These are phyloP conservation scores for Gymnocheta viridis DNA, from an alignment of 2,888 invertebrate genomes.

Conservation along the genomic window DNA sequence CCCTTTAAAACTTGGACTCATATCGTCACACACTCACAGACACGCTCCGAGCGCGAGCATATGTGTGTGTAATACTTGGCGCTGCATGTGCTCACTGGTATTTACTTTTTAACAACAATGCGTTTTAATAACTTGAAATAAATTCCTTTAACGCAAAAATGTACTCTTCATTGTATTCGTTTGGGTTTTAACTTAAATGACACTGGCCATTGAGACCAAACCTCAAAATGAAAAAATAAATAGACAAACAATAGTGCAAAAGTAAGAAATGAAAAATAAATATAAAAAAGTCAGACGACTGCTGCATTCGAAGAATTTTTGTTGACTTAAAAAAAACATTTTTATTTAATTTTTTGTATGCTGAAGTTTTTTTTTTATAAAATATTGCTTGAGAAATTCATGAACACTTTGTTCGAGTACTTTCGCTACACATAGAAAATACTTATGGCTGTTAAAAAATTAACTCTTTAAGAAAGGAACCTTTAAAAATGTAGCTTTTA, in stretches of 20 bases:
- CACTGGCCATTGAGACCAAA: conserved; percentile 48
- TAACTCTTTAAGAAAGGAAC: no score
- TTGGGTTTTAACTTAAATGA: conserved; percentile 46
- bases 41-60: not conserved
- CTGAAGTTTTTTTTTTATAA: not conserved
- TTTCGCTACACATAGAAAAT: no score
- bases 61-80: not conserved
- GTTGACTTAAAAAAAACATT: not conserved
- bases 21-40: not conserved
- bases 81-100: not conserved
- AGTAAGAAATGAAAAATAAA: not conserved
- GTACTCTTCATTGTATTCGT: conserved; percentile 12
- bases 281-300: not conserved
- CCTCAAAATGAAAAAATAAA: conserved; percentile 27
- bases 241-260: not conserved
- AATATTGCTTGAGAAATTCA: not conserved
- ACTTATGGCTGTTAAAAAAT: no score
- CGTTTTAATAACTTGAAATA: conserved; percentile 60
- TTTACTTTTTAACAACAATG: conserved; percentile 47
- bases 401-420: no score
- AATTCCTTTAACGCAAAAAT: conserved; percentile 55
- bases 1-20: not conserved
- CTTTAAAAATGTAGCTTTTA: no score
- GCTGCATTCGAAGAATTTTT: not conserved
- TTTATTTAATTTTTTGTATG: not conserved